A percentile compares a stretch with the other conserved stretches of the same genome.
These are phyloP conservation scores for Halcyon malimbica DNA, from an alignment of 2,113 vertebrate genomes.

Conservation along the genomic window DNA sequence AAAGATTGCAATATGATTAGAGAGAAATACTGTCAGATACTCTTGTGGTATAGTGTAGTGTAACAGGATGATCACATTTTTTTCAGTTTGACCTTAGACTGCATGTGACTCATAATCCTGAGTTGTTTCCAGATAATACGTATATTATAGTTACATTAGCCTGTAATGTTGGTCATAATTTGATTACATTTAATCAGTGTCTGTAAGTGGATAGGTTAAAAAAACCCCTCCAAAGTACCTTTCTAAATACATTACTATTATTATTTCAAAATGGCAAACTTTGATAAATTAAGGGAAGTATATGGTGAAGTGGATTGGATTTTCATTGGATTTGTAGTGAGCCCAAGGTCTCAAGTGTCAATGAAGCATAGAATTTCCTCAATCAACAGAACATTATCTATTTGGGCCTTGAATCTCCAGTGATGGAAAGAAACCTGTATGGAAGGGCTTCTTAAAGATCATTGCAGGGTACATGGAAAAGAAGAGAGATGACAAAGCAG, in stretches of 20 bases:
- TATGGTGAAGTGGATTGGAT: not conserved
- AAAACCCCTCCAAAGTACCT: not conserved
- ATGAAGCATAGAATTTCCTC: not conserved
- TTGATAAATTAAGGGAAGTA: conserved; percentile 10
- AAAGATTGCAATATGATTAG: not conserved
- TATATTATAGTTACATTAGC: not conserved
- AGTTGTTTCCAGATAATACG: not conserved
- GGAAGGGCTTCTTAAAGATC: not conserved
- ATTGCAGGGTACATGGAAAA: not conserved
- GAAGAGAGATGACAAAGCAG: not conserved
- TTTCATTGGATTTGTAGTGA: not conserved
- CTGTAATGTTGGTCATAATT: not conserved
- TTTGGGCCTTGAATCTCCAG: not conserved
- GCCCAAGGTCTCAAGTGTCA: not conserved
- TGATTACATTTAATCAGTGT: not conserved
- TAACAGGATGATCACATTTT: not conserved
- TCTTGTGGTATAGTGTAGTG: not conserved
- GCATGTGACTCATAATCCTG: not conserved
- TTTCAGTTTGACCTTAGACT: not conserved
- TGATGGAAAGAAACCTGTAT: not conserved
- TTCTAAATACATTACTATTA: not conserved
- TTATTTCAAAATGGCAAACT: conserved; percentile 11
- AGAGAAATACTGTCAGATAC: not conserved
- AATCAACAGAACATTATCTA: not conserved
- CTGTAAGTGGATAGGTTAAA: not conserved